Percentiles rank a stretch among this genome's conserved stretches.
phyloP scores from a whole-genome alignment of 2,888 invertebrate species.

The Itoplectis maculator region DNA sequence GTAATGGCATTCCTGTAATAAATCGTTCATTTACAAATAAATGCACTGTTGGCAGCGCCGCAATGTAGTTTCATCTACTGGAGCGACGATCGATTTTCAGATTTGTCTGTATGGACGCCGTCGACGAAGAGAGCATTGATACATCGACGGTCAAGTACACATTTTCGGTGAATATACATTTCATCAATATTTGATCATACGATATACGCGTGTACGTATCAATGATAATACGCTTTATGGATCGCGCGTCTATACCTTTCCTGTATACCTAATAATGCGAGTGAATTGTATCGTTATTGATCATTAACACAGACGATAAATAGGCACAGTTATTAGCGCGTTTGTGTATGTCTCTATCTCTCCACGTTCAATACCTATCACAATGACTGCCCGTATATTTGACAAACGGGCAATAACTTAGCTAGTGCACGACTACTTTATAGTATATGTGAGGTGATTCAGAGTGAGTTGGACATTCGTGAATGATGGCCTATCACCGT shows the following conservation, averaged over 20 bases:
- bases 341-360: not conserved
- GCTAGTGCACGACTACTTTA: not conserved
- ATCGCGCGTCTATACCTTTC: constrained; percentile 15
- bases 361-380: not conserved
- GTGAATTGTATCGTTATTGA: constrained; percentile 33
- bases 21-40: constrained; percentile 35
- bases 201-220: constrained; percentile 14
- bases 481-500: too few species aligned
- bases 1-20: not conserved
- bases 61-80: constrained; percentile 26
- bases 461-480: too few species aligned
- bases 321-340: constrained; percentile 11
- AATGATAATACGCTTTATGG: constrained; percentile 31
- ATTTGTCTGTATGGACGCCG: constrained; percentile 3
- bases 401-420: not conserved
- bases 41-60: constrained; percentile 1
- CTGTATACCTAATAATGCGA: constrained; percentile 12
- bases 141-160: not conserved
- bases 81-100: constrained; percentile 5
- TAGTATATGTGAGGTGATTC: too few species aligned
- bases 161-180: constrained; percentile 18
- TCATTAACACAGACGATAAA: constrained; percentile 22
- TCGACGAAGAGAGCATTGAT: not conserved
- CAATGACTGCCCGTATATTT: constrained; percentile 8
- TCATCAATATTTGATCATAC: constrained; percentile 45